These are phyloP conservation scores for Cavia aperea DNA, from an alignment of 2,113 vertebrate genomes.

Conservation along the genomic window DNA sequence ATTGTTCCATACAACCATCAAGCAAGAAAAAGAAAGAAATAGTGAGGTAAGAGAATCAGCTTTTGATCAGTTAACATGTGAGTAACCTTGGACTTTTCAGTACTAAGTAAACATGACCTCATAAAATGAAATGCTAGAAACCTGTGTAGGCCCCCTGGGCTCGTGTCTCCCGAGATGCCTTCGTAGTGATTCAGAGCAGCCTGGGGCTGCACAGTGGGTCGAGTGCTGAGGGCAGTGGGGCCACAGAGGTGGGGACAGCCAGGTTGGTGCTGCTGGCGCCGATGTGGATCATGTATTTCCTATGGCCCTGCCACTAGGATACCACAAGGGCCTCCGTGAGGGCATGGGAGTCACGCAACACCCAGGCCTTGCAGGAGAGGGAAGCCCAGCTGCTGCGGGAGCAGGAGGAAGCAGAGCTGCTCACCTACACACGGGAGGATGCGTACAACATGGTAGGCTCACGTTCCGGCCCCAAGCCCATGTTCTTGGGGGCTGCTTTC, in stretches of 20 bases:
- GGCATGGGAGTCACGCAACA: constrained; percentile 81
- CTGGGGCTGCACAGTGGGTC: rapidly evolving
- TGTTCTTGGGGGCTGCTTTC: not conserved
- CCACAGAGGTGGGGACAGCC: not conserved
- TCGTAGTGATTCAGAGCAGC: no score
- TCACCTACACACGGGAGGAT: constrained; percentile 88
- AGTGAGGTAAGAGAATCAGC: constrained; percentile 61
- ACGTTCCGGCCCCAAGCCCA: rapidly evolving
- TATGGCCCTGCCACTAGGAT: constrained; percentile 67
- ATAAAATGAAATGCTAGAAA: not conserved
- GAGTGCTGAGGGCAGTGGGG: not conserved
- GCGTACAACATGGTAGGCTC: constrained; percentile 85
- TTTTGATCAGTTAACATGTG: not conserved
- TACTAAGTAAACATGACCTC: not conserved
- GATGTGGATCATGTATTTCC: not conserved
- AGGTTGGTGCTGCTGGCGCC: not conserved
- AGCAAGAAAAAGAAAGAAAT: constrained; percentile 55
- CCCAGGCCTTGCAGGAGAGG: constrained; percentile 77
- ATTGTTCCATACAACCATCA: constrained; percentile 75
- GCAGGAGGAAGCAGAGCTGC: constrained; percentile 80
- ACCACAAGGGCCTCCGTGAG: constrained; percentile 72
- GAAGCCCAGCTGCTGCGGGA: constrained; percentile 74
- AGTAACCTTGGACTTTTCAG: not conserved
- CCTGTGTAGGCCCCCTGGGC: no score
- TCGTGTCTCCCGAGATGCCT: not conserved